Evolutionary conservation across 2,113 vertebrate species (phyloP), one percentile per base, ranked within the genome.

Genomic region (Zosterops pallidus): DNA sequence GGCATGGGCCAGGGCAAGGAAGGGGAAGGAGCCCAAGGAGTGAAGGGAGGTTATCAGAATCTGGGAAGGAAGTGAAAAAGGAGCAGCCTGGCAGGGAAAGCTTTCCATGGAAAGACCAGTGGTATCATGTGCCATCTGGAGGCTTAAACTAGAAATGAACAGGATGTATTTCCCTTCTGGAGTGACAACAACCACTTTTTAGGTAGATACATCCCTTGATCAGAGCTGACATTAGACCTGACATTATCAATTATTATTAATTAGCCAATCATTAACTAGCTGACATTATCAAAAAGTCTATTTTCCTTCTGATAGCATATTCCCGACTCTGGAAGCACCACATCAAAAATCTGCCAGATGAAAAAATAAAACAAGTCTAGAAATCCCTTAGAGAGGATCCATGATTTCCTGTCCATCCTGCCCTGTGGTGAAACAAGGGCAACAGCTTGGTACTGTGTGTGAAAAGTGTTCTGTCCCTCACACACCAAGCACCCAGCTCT

Each of bases 111-210:
- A 56, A 78, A 75, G 41, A 81, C 6, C n/a, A 49, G 47, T 11
- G 86, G 92, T 63, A 75, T 50, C 83, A 74, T 92, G 69, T 96
- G 95, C 95, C 96, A 96, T 56, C 96, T 96, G 93, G 88, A 96
- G 96, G 95, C 64, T 57, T 52, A 71, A 26, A 46, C 22, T 49
- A 75, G 92, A 75, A 94, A 52, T 10, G 56, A 93, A 37, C 25
- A 62, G 56, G 39, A 50, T 57, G 0, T 1, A 21, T 56, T 67
- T 83, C 17, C 67, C 17, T 60, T 44, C 41, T 31, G 37, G 44
- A 85, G 29, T 50, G 29, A 44, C 16, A 55, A n/a, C 13, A 22
- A 29, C 9, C 25, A 19, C 12, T 22, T 49, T 68, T 59, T 24
- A 67, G 17, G 33, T 14, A 18, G 31, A 44, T 26, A 39, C 2